Evolutionary conservation across 64 coral and sea anemone genomes (phyloP).

Genomic region (Pocillopora damicornis): DNA sequence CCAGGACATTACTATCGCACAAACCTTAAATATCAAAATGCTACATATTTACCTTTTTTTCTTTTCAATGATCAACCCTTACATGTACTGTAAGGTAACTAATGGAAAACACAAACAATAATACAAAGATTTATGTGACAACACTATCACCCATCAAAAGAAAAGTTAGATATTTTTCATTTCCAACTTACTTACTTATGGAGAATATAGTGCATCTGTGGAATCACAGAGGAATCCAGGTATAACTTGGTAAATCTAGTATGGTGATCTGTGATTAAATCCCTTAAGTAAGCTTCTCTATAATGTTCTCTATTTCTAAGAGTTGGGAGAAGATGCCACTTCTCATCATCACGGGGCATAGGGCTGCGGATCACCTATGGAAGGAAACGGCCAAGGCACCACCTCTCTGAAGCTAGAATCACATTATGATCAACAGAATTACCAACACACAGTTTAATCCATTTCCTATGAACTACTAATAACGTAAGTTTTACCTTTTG

Average conservation of each 20-base stretch:
- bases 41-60: too few relatives aligned
- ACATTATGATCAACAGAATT: too few relatives aligned
- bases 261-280: slow-evolving; percentile 43
- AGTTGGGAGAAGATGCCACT: slow-evolving; percentile 41
- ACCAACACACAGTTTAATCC: too few relatives aligned
- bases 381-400: slow-evolving; percentile 38
- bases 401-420: background rate
- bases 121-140: background rate
- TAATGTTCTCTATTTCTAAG: slow-evolving; percentile 28
- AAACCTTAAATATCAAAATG: slow-evolving; percentile 52
- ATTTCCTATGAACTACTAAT: too few relatives aligned
- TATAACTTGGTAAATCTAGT: slow-evolving; percentile 42
- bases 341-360: slow-evolving; percentile 63
- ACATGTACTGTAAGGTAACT: background rate
- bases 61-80: background rate
- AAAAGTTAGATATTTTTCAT: background rate
- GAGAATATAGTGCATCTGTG: slow-evolving; percentile 47
- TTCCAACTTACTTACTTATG: slow-evolving; percentile 47
- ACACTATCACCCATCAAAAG: background rate
- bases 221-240: slow-evolving; percentile 33
- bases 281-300: slow-evolving; percentile 40
- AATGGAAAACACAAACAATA: background rate
- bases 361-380: slow-evolving; percentile 29
- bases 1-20: slow-evolving; percentile 69
- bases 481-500: slow-evolving; percentile 4